phyloP scores from a whole-genome alignment of 2,113 vertebrate species.

The Irena cyanogastra region DNA sequence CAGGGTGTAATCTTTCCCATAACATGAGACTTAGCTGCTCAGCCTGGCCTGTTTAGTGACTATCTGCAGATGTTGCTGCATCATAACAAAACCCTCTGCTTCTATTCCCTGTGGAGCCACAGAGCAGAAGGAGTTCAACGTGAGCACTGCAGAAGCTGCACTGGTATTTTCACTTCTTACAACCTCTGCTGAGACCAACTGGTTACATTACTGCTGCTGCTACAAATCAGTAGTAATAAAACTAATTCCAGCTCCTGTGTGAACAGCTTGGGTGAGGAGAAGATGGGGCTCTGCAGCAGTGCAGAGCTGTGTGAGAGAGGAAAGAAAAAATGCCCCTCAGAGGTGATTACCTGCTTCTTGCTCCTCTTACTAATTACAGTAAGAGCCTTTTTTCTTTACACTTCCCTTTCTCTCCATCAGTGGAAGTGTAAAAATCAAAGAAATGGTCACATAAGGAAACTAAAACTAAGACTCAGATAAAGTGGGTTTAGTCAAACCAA shows the following conservation, averaged over 20 bases:
- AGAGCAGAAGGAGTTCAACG: not conserved
- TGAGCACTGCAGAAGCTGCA: not conserved
- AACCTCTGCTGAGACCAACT: not conserved
- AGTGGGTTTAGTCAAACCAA: not conserved
- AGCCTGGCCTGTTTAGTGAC: not conserved
- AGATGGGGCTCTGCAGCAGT: not conserved
- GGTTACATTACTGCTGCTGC: not conserved
- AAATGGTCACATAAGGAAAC: not conserved
- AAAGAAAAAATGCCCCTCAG: not conserved
- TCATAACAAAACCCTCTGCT: conserved; percentile 18
- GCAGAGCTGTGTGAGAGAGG: not conserved
- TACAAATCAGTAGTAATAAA: not conserved
- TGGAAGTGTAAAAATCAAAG: not conserved
- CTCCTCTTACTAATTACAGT: not conserved
- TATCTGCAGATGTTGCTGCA: conserved; percentile 34
- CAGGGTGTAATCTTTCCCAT: conserved; percentile 3
- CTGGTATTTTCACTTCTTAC: not conserved
- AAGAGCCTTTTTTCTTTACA: not conserved
- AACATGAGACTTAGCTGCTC: not conserved
- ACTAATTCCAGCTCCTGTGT: not conserved
- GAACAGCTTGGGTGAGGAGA: not conserved
- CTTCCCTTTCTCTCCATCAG: not conserved
- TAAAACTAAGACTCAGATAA: not conserved
- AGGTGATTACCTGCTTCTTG: not conserved
- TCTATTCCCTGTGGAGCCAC: not conserved